Conservation (phyloP, 2,113 vertebrate species). For the Pelusios castaneus region DNA sequence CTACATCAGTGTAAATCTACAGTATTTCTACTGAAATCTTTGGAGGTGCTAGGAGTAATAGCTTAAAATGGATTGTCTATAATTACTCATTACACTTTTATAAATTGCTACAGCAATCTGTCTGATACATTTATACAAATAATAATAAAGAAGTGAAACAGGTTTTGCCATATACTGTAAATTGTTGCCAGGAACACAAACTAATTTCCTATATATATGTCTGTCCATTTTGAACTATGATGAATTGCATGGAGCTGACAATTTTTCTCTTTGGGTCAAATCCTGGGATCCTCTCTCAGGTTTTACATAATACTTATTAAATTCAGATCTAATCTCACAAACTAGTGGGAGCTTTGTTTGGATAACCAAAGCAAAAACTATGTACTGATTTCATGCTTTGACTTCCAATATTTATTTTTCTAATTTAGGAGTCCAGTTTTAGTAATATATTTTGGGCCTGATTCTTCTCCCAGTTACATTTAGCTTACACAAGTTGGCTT, state of each 20-base stretch:
- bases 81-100: not conserved
- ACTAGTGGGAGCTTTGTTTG: not conserved
- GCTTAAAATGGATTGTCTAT: not conserved
- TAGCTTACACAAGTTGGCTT: not conserved
- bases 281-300: not conserved
- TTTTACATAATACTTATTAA: not conserved
- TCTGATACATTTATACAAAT: not conserved
- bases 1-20: not conserved
- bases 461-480: not conserved
- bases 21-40: not conserved
- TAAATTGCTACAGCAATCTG: not conserved
- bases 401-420: not conserved
- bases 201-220: not conserved
- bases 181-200: not conserved
- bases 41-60: not conserved
- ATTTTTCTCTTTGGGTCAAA: not conserved
- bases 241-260: not conserved
- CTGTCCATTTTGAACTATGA: not conserved
- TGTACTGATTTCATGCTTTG: not conserved
- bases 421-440: not conserved
- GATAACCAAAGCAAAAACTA: not conserved
- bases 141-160: not conserved
- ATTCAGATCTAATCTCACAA: not conserved
- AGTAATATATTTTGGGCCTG: not conserved
- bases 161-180: not conserved